phyloP scores from a whole-genome alignment of 1,140 invertebrate species.

The Whitmania pigra region DNA sequence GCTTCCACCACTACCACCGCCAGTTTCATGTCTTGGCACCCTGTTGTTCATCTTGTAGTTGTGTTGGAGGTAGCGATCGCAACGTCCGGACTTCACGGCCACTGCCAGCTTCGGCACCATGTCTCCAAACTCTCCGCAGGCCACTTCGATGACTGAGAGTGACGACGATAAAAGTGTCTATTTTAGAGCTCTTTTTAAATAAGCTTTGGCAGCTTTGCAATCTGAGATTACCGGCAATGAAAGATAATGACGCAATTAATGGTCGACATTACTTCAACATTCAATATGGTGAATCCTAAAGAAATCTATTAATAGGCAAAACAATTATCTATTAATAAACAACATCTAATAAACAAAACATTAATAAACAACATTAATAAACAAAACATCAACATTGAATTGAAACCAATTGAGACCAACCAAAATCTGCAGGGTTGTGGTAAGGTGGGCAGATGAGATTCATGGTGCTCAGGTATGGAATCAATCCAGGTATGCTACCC shows the following conservation, averaged over 20 bases:
- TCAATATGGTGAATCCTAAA: too few relatives aligned
- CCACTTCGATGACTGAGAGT: conserved; percentile 71
- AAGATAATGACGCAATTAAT: too few relatives aligned
- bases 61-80: conserved; percentile 46
- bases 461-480: conserved; percentile 71
- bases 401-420: not conserved
- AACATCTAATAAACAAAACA: too few relatives aligned
- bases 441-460: conserved; percentile 76
- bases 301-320: too few relatives aligned
- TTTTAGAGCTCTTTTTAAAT: too few relatives aligned
- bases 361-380: too few relatives aligned
- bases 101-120: conserved; percentile 63
- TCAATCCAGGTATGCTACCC: conserved; percentile 58
- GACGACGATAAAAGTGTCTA: too few relatives aligned
- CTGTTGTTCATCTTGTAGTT: conserved; percentile 18
- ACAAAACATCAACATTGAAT: not conserved
- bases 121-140: conserved; percentile 78
- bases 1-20: not conserved
- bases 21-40: not conserved
- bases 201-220: too few relatives aligned
- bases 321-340: too few relatives aligned
- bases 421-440: conserved; percentile 86
- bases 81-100: conserved; percentile 66
- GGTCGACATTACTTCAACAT: too few relatives aligned
- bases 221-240: too few relatives aligned